A percentile compares a stretch with the other conserved stretches of the same genome.
These are phyloP conservation scores for Sisor rabdophorus DNA, from an alignment of 2,113 vertebrate genomes.

Conservation along the genomic window DNA sequence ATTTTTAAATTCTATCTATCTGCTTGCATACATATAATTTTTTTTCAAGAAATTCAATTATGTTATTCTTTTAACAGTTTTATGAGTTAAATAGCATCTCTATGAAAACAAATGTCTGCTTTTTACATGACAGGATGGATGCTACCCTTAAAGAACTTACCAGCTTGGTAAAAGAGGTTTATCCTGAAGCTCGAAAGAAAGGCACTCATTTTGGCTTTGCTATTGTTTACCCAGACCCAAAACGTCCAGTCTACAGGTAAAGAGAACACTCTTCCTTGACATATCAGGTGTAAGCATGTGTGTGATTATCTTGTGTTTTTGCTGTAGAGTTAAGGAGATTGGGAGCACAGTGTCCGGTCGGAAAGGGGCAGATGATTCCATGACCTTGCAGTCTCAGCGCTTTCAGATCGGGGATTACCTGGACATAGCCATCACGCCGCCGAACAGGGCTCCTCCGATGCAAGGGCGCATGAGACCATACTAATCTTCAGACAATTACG, in stretches of 20 bases:
- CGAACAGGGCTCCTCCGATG: conserved; percentile 85
- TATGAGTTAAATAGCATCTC: too few relatives aligned
- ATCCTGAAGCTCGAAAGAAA: conserved; percentile 94
- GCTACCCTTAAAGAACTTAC: conserved; percentile 95
- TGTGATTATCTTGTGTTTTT: background rate
- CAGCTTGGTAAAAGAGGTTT: conserved; percentile 95
- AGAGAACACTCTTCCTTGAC: background rate
- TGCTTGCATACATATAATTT: background rate
- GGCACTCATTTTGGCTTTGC: conserved; percentile 96
- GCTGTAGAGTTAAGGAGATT: conserved; percentile 87
- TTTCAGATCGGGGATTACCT: conserved; percentile 98
- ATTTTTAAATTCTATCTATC: too few relatives aligned
- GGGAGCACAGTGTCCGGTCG: conserved; percentile 90
- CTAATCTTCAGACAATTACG: conserved; percentile 55
- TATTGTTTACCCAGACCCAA: conserved; percentile 91
- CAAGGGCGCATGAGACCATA: conserved; percentile 90
- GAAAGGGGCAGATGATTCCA: conserved; percentile 92
- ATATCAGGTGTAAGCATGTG: background rate
- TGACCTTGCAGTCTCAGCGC: conserved; percentile 95
- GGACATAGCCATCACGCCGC: conserved; percentile 95
- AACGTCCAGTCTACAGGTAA: conserved; percentile 90
- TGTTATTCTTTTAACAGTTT: too few relatives aligned
- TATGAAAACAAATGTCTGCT: background rate
- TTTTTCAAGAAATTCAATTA: background rate
- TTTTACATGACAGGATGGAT: conserved; percentile 81